Base-by-base conservation (phyloP, 2,888 invertebrate species). In the Colostygia pectinataria region DNA sequence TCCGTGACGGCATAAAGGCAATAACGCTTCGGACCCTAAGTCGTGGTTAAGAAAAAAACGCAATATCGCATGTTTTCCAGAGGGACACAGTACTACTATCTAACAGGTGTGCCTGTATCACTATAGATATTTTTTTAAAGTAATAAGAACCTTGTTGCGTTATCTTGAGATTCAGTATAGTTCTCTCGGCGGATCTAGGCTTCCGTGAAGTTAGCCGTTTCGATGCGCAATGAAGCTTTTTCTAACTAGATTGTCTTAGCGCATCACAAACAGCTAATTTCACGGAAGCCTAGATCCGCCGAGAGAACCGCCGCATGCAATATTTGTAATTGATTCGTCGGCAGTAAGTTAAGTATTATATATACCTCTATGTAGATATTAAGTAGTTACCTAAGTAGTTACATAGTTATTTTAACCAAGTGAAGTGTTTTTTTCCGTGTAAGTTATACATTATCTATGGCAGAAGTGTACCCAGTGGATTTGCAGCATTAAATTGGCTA, bases 401-500 rank as follows among this genome's bases (percentile, higher is more conserved):
- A 15, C 15, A 15, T 15, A 15, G 15, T 15, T 15, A 3, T 15
- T 15, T 2, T 3, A 15, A 15, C n/a, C n/a, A n/a, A n/a, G 31
- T 41, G 41, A 42, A 25, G 20, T 20, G 20, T 3, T 4, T 0
- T 23, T 13, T 12, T 15, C 10, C 10, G 25, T 4, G 9, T 23
- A 10, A n/a, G 6, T 42, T 1, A 18, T 25, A 23, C 27, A 33
- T 6, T 6, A 9, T 42, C 33, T 42, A 10, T 42, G 33, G 14
- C 8, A 24, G 85, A 83, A 87, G 85, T 86, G 79, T 85, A 74
- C 87, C 85, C 88, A 70, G 77, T 82, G 87, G 89, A 88, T 40
- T 88, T 87, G 80, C 83, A 81, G 78, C 77, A 80, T 86, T 82
- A 87, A 84, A 89, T 85, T 86, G 85, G 79, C 79, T 76, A 72